These are phyloP conservation scores for Mastomys natalensis DNA, from an alignment of 2,113 vertebrate genomes.

Conservation along the genomic window DNA sequence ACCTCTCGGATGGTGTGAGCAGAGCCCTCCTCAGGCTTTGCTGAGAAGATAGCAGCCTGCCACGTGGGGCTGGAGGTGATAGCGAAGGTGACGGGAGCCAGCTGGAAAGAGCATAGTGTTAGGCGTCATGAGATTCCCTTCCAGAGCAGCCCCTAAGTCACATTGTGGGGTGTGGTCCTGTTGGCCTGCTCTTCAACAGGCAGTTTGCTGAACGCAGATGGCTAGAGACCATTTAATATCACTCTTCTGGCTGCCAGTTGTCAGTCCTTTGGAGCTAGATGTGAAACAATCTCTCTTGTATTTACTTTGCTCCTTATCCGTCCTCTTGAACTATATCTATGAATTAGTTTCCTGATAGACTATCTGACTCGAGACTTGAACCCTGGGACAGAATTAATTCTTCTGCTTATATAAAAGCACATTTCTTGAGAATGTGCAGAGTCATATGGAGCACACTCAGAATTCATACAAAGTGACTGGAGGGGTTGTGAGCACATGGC, in stretches of 20 bases:
- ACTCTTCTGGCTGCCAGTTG: neutral
- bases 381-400: neutral
- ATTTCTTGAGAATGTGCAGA: conserved; percentile 37
- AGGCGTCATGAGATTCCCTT: neutral
- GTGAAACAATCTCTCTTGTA: neutral
- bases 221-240: neutral
- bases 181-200: neutral
- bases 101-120: neutral
- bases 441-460: conserved; percentile 2
- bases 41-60: conserved; percentile 59
- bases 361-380: conserved; percentile 6
- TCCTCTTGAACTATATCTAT: neutral
- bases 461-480: conserved; percentile 21
- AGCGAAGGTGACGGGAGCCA: conserved; percentile 15
- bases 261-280: neutral
- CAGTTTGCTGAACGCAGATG: neutral
- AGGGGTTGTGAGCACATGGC: neutral
- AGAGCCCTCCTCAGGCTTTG: conserved; percentile 30
- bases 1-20: neutral
- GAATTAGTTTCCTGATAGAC: neutral
- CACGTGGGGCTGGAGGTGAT: conserved; percentile 35
- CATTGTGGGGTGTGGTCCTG: neutral
- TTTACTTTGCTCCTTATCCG: neutral
- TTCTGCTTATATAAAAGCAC: neutral
- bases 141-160: neutral